Evolutionary conservation across 2,888 invertebrate genomes (phyloP).

Genomic region (Hyposoter dolosus): DNA sequence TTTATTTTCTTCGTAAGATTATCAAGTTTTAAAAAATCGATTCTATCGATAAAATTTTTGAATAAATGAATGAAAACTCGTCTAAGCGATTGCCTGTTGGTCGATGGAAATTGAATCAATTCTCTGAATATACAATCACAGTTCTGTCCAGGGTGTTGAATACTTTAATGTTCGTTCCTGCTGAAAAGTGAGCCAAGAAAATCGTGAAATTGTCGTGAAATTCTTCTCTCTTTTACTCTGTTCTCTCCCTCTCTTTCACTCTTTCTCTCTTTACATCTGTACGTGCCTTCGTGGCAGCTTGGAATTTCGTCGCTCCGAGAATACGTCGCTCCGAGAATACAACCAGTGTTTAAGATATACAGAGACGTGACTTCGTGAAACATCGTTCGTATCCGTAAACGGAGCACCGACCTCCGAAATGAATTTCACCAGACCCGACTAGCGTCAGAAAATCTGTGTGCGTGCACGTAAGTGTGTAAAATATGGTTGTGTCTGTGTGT

Average conservation of each 20-base stretch:
- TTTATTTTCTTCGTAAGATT: too few relatives aligned
- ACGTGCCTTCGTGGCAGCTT: slow-evolving; percentile 18
- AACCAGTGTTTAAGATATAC: slow-evolving; percentile 31
- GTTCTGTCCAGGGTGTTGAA: not conserved
- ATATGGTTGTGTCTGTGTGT: not conserved
- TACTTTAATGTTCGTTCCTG: not conserved
- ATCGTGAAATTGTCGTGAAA: slow-evolving; percentile 48
- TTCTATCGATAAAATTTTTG: not conserved
- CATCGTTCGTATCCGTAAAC: slow-evolving; percentile 64
- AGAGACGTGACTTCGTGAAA: slow-evolving; percentile 64
- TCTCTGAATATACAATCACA: not conserved
- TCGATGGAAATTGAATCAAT: not conserved
- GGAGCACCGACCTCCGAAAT: slow-evolving; percentile 66
- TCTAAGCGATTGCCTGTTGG: not conserved
- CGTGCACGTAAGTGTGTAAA: not conserved
- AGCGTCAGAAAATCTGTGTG: not conserved
- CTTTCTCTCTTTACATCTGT: slow-evolving; percentile 13
- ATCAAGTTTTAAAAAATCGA: too few relatives aligned
- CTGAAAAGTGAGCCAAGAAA: not conserved
- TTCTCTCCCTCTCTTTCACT: slow-evolving; percentile 5
- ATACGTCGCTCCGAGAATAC: slow-evolving; percentile 57
- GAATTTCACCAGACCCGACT: slow-evolving; percentile 52
- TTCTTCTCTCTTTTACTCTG: slow-evolving; percentile 16
- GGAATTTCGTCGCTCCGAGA: slow-evolving; percentile 54
- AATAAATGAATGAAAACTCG: not conserved